Evolutionary conservation across 2,888 invertebrate species (phyloP), one percentile per base, ranked within the genome.

Genomic region (Dryococelus australis): DNA sequence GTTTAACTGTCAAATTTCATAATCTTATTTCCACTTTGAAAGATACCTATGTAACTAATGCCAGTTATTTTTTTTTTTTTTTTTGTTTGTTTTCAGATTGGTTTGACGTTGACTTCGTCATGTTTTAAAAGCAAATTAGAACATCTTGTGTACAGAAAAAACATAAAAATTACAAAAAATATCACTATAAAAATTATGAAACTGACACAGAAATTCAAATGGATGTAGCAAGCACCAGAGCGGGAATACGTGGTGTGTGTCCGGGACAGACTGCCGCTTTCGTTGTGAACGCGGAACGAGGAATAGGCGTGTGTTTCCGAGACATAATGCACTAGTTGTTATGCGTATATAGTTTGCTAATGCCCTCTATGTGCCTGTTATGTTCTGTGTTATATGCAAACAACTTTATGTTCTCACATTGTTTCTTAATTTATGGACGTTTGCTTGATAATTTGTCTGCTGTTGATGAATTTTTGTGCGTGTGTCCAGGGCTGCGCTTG

Each of bases 61-160:
- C 47, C 27, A 81, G 5, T 47, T 81, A 6, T 35, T 12, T 43
- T 84, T 84, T 84, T 47, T 81, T 20, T 35, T 12, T 43, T 84
- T 84, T 84, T 35, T 84, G 35, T 35, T 35, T 85, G 10, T 16
- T 85, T 85, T 24, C 85, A 85, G 85, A 85, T 53, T 53, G 51
- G 85, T 87, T 87, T 85, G 87, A 86, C 87, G 87, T 86, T 86
- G 87, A 86, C 65, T 47, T 20, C 87, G 87, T 86, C 88, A 87
- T 88, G 87, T 88, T 88, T 88, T 88, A 87, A 88, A 88, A 87
- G 86, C 87, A 88, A 51, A 83, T 86, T 86, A 88, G 86, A 88
- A 84, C 85, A 88, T 86, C 84, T 86, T 88, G 88, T 88, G 65
- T 65, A 65, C 65, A 65, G 65, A 65, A 65, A 65, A 65, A 65